Evolutionary conservation across 2,113 vertebrate genomes (phyloP).

Genomic region (Agapornis roseicollis): DNA sequence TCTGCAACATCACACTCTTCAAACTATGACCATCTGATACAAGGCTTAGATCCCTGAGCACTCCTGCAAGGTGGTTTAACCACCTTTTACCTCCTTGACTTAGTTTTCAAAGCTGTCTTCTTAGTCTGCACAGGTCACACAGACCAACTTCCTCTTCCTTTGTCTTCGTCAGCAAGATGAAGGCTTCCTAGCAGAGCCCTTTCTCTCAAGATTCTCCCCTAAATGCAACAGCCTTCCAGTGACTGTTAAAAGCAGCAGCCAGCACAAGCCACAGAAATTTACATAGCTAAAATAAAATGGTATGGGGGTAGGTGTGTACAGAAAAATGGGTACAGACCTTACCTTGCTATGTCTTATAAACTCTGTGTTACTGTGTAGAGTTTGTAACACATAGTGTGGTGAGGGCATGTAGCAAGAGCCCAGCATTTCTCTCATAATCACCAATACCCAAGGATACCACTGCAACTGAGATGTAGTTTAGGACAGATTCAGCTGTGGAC

Average conservation of each 20-base stretch:
- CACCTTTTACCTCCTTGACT: not conserved
- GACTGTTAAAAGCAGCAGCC: not conserved
- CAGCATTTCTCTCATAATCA: not conserved
- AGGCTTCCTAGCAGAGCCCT: not conserved
- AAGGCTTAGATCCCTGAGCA: not conserved
- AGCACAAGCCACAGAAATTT: not conserved
- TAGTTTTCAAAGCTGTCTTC: not conserved
- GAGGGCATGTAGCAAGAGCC: not conserved
- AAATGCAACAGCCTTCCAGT: not conserved
- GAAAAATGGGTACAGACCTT: not conserved
- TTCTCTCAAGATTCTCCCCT: not conserved
- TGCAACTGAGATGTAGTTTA: not conserved
- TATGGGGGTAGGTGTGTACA: not conserved
- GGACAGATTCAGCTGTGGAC: not conserved
- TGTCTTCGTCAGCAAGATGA: not conserved
- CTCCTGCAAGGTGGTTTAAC: not conserved
- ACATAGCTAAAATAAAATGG: not conserved
- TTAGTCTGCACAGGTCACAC: not conserved
- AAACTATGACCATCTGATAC: not conserved
- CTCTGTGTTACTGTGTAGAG: not conserved
- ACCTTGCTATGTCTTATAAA: not conserved
- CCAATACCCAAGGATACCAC: rapidly evolving
- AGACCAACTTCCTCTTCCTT: not conserved
- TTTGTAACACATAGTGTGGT: not conserved
- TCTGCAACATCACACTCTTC: not conserved